Conservation (phyloP, 2,888 invertebrate species). For the Camponotus fellah region DNA sequence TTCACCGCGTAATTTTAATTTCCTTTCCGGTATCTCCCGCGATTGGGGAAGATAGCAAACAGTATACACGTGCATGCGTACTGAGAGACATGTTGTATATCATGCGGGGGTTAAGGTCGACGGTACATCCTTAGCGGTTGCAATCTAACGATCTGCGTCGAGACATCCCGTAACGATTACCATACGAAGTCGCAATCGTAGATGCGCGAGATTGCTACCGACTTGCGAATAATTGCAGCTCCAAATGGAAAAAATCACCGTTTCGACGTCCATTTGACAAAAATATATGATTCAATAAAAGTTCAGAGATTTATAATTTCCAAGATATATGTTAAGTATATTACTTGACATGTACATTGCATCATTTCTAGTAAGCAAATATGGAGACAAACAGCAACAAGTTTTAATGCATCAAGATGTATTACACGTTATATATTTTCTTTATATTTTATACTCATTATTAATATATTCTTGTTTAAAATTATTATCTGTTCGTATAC, state of each 20-base stretch:
- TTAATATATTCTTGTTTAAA: not conserved
- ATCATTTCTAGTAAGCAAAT: not conserved
- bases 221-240: constrained; percentile 37
- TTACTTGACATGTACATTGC: not conserved
- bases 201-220: constrained; percentile 62
- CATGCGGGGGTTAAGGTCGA: constrained; percentile 66
- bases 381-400: not conserved
- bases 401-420: not conserved
- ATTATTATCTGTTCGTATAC: not conserved
- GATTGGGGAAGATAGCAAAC: constrained; percentile 65
- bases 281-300: not conserved
- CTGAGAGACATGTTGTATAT: constrained; percentile 62
- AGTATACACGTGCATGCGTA: constrained; percentile 59
- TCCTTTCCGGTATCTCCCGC: constrained; percentile 59
- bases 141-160: constrained; percentile 68
- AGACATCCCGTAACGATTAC: constrained; percentile 74
- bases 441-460: not conserved
- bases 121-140: constrained; percentile 69
- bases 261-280: not conserved
- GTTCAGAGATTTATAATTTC: not conserved
- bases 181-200: constrained; percentile 68
- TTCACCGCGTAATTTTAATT: constrained; percentile 60
- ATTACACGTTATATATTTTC: not conserved
- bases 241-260: not conserved
- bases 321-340: not conserved